Evolutionary conservation across 2,888 invertebrate genomes (phyloP), one percentile per base, ranked within the genome.

Genomic region (Branchipolynoe longqiensis): DNA sequence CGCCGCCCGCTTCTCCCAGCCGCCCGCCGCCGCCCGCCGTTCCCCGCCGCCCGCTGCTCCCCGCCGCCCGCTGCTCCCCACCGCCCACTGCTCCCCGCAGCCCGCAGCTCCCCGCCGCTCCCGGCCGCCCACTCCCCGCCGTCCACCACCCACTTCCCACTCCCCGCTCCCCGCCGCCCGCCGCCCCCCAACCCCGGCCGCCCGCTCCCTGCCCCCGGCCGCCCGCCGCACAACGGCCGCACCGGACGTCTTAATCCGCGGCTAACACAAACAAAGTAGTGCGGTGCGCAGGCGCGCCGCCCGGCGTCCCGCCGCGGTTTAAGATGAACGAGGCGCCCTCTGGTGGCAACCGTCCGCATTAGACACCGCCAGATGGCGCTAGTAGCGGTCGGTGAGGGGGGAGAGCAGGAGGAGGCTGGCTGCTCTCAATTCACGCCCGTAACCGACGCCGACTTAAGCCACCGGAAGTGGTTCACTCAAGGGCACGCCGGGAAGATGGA

Each of bases 191-290:
- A 41, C 41, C n/a, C 3, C 12, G 69, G 36, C 12, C 69, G 6
- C 33, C 28, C 69, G 78, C 48, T 48, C 48, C 54, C 25, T 18
- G 28, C n/a, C 78, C 6, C 28, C 78, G 48, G 41, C 78, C 54
- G 12, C 48, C n/a, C 78, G 78, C 54, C 25, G 41, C 41, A 48
- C 78, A 1, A 28, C 78, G 48, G 41, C 78, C 54, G 12, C 48
- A 25, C 48, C 28, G 18, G 41, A 54, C 78, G 48, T 78, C 48
- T 41, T 78, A 78, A 78, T 78, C 54, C 78, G 41, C 48, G n/a
- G 78, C 41, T 78, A 78, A 78, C 78, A 78, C 48, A 78, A 78
- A 78, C 78, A 78, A 78, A 78, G 78, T 78, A 78, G 48, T 48
- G 48, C 78, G n/a, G 78, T 33, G 40, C 54, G 25, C 22, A 41